Percentiles rank a stretch among this genome's conserved stretches.
These are phyloP conservation scores for Lophius americanus DNA, from an alignment of 2,797 vertebrate genomes.

Conservation along the genomic window DNA sequence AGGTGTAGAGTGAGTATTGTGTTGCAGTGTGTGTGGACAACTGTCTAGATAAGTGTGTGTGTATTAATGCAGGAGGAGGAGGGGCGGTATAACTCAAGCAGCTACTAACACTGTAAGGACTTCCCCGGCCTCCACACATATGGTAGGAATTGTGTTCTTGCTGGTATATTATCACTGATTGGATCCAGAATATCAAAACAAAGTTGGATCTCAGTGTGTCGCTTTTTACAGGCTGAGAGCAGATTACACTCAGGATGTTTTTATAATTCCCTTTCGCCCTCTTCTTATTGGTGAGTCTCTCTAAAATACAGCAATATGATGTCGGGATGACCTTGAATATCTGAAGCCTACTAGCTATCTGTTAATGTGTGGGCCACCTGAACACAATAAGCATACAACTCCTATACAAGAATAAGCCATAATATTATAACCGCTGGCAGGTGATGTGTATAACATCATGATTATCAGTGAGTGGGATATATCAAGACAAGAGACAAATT, in stretches of 20 bases:
- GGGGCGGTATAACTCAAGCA: constrained; percentile 43
- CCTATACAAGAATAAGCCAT: no score
- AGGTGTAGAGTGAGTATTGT: constrained; percentile 42
- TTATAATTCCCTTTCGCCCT: not conserved
- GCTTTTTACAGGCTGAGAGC: no score
- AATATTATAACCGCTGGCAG: no score
- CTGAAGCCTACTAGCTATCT: constrained; percentile 7
- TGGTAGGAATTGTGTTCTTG: constrained; percentile 67
- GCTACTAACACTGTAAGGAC: constrained; percentile 68
- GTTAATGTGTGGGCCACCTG: not conserved
- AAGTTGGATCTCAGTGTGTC: constrained; percentile 1
- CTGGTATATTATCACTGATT: constrained; percentile 71
- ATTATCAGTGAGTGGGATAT: no score
- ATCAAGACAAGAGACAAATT: no score
- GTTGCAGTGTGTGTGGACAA: constrained; percentile 27
- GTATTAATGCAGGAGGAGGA: constrained; percentile 29
- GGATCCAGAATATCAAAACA: constrained; percentile 60
- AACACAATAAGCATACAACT: not conserved
- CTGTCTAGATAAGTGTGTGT: constrained; percentile 3
- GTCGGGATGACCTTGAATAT: constrained; percentile 7
- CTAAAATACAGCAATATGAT: constrained; percentile 17
- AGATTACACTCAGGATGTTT: no score
- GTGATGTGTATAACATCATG: no score
- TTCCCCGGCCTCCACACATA: constrained; percentile 63
- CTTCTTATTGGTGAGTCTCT: constrained; percentile 10